Percentiles rank a stretch among this genome's conserved stretches.
phyloP scores from a whole-genome alignment of 2,797 vertebrate genomes.

The Coregonus ussuriensis region DNA sequence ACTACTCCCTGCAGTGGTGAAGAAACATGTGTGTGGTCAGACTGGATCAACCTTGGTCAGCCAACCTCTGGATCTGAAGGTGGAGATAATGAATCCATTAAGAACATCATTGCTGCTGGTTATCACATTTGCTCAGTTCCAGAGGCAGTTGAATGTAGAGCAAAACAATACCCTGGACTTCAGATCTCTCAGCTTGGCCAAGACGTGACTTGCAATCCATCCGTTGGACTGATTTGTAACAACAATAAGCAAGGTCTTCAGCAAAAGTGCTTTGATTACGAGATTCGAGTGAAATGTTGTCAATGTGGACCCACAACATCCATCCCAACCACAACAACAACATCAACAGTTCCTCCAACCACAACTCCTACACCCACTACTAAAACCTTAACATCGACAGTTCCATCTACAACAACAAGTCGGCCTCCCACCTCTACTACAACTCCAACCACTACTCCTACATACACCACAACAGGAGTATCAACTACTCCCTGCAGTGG shows the following conservation, averaged over 20 bases:
- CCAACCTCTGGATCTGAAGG: conserved; percentile 21
- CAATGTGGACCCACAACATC: background rate
- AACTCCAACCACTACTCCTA: too few species aligned
- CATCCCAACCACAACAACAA: too few species aligned
- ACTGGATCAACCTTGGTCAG: conserved; percentile 24
- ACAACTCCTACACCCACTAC: too few species aligned
- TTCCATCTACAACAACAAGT: too few species aligned
- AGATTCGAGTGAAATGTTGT: conserved; percentile 12
- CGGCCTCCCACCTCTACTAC: too few species aligned
- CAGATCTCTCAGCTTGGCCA: conserved; percentile 24
- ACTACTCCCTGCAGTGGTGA: background rate
- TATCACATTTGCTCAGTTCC: background rate
- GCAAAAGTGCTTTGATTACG: conserved; percentile 30
- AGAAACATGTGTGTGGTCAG: background rate
- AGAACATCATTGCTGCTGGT: conserved; percentile 8
- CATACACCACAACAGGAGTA: too few species aligned
- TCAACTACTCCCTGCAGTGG: too few species aligned
- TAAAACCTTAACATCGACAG: too few species aligned
- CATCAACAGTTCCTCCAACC: too few species aligned
- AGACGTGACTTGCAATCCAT: conserved; percentile 19
- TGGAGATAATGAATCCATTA: conserved; percentile 28
- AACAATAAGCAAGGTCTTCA: conserved; percentile 21
- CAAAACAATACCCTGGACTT: conserved; percentile 23
- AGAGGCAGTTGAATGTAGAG: conserved; percentile 27
- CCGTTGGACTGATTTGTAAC: conserved; percentile 20